Evolutionary conservation across 1,140 invertebrate species (phyloP).

Genomic region (Stenopsyche tienmushanensis): DNA sequence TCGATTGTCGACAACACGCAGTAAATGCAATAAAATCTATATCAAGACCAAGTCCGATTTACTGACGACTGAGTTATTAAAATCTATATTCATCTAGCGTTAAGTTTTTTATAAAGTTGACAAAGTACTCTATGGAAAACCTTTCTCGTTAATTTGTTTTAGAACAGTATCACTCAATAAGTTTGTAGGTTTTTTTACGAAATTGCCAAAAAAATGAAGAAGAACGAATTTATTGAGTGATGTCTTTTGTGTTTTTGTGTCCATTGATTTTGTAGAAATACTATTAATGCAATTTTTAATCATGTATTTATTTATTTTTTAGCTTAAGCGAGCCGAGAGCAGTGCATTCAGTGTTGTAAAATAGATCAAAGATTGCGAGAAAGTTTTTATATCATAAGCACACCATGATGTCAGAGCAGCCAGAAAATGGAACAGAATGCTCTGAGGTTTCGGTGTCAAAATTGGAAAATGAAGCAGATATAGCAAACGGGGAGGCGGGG

Average conservation of each 20-base stretch:
- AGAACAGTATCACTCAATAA: too few species aligned
- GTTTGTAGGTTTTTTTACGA: background rate
- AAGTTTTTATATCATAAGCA: conserved; percentile 26
- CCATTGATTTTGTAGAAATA: background rate
- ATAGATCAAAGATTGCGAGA: conserved; percentile 31
- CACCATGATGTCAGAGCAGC: conserved; percentile 29
- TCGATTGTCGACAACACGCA: too few species aligned
- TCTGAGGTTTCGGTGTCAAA: conserved; percentile 17
- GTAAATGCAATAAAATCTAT: too few species aligned
- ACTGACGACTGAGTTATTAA: too few species aligned
- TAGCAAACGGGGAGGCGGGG: background rate
- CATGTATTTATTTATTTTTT: conserved; percentile 1
- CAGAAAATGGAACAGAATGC: conserved; percentile 22
- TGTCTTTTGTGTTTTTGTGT: background rate
- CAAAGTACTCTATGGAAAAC: too few species aligned
- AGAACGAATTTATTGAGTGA: background rate
- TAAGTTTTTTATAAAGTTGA: too few species aligned
- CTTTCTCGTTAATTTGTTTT: too few species aligned
- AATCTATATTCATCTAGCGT: too few species aligned
- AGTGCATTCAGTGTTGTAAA: conserved; percentile 5
- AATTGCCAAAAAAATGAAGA: too few species aligned
- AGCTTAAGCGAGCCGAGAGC: conserved; percentile 1
- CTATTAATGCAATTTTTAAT: background rate
- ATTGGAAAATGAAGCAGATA: background rate
- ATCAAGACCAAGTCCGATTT: too few species aligned